Percentiles rank a stretch among this genome's conserved stretches.
phyloP scores from a whole-genome alignment of 2,113 vertebrate species.

The Leptocoma aspasia region DNA sequence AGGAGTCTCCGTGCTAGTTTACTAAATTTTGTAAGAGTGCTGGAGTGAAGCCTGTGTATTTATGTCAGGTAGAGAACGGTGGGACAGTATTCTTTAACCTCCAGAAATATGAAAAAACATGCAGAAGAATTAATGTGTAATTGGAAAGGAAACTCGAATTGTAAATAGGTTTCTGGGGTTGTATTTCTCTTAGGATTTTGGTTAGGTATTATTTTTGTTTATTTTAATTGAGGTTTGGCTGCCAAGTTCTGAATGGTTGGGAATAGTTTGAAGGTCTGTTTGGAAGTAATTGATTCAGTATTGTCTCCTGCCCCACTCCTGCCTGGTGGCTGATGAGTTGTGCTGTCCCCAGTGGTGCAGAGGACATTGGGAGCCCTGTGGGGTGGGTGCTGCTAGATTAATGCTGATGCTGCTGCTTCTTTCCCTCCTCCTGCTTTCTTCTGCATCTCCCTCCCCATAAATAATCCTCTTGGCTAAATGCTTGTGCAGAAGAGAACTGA shows the following conservation, averaged over 20 bases:
- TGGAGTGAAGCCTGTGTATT: neutral
- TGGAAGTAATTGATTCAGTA: neutral
- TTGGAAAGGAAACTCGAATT: neutral
- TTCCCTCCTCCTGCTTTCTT: neutral
- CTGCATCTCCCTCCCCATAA: neutral
- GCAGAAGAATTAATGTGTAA: neutral
- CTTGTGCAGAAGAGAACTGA: neutral
- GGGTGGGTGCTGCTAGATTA: neutral
- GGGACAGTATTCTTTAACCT: neutral
- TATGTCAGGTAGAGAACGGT: neutral
- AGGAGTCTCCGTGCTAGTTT: neutral
- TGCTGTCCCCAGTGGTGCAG: neutral
- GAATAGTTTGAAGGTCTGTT: neutral
- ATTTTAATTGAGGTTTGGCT: neutral
- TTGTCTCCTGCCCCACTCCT: neutral
- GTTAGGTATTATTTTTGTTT: neutral
- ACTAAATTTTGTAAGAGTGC: neutral
- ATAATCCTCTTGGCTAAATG: neutral
- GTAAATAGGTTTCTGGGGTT: neutral
- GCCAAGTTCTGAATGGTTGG: neutral
- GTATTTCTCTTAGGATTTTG: neutral
- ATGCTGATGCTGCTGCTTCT: neutral
- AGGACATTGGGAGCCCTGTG: neutral
- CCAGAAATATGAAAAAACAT: neutral
- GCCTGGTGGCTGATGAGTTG: neutral